Conservation (phyloP, 2,113 vertebrate species). For the Erythrocercus mccallii region DNA sequence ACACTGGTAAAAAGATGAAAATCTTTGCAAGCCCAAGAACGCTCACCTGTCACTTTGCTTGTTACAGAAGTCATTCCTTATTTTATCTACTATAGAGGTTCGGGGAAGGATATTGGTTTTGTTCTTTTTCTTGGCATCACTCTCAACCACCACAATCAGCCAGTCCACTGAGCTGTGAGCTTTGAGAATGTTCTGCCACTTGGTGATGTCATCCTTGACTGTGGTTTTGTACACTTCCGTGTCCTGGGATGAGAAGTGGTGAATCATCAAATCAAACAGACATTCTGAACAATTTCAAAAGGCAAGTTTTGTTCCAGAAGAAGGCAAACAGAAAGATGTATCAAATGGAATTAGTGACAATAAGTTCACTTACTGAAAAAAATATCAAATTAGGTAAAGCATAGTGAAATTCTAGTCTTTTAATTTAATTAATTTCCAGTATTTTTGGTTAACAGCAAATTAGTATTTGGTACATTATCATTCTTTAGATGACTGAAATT, state of each 20-base stretch:
- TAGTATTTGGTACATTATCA: neutral
- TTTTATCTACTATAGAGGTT: constrained; percentile 97
- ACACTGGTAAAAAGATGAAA: neutral
- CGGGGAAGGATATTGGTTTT: constrained; percentile 97
- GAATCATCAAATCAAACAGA: constrained; percentile 31
- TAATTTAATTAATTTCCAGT: neutral
- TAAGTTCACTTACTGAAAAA: neutral
- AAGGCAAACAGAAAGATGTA: neutral
- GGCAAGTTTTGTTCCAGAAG: neutral
- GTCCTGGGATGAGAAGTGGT: constrained; percentile 76
- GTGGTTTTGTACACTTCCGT: constrained; percentile 91
- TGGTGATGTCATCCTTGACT: constrained; percentile 94
- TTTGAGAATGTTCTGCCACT: constrained; percentile 91
- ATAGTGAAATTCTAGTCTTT: neutral
- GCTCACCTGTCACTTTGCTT: constrained; percentile 96
- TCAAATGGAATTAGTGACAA: neutral
- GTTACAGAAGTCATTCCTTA: constrained; percentile 98
- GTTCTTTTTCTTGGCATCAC: constrained; percentile 96
- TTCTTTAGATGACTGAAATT: neutral
- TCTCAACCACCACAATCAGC: constrained; percentile 96
- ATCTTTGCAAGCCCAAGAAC: neutral
- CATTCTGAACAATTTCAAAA: neutral
- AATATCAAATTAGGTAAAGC: neutral
- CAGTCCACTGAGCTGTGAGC: constrained; percentile 87
- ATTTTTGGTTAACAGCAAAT: neutral